A percentile compares a stretch with the other conserved stretches of the same genome.
These are phyloP conservation scores for Hippocampus kuda DNA, from an alignment of 2,797 vertebrate species.

Conservation along the genomic window DNA sequence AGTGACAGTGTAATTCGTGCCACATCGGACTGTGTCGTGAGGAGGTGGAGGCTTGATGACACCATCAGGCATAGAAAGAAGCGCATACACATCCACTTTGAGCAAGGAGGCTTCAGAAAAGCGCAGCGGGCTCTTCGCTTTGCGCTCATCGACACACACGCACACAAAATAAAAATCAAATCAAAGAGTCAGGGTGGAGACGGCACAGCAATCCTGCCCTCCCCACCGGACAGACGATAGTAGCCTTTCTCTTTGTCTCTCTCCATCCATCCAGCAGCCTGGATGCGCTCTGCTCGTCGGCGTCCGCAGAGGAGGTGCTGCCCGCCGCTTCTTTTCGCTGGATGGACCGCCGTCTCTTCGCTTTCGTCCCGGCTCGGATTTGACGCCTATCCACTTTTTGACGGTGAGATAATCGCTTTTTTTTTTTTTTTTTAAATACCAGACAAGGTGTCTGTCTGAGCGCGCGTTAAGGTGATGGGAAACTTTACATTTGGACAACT, in stretches of 20 bases:
- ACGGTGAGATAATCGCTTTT: not conserved
- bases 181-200: not conserved
- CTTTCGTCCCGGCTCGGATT: not conserved
- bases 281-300: not conserved
- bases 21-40: not conserved
- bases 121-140: not conserved
- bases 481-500: not conserved
- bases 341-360: not conserved
- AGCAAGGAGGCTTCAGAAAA: not conserved
- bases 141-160: not conserved
- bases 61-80: not conserved
- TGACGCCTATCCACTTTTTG: not conserved
- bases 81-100: not conserved
- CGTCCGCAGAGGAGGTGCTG: not conserved
- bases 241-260: not conserved
- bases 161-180: not conserved
- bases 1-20: not conserved
- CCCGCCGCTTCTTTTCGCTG: not conserved
- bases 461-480: not conserved
- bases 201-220: not conserved
- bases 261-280: slow-evolving; percentile 1
- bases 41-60: not conserved
- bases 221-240: not conserved
- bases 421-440: not conserved
- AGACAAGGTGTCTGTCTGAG: no score